A percentile compares a stretch with the other conserved stretches of the same genome.
phyloP scores from a whole-genome alignment of 1,140 invertebrate species.

The Eupristina koningsbergeri region DNA sequence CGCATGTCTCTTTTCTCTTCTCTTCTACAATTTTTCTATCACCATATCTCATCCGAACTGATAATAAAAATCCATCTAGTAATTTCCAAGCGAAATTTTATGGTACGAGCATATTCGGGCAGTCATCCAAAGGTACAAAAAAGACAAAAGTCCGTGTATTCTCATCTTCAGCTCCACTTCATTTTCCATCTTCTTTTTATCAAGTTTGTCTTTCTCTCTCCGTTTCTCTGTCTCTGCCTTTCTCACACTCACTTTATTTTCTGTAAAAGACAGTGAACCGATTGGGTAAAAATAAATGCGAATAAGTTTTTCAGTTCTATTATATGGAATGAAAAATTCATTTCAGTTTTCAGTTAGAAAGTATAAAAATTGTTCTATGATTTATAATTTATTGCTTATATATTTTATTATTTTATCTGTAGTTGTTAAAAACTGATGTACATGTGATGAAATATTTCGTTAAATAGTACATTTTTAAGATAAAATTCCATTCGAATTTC shows the following conservation, averaged over 20 bases:
- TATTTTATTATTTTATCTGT: background rate
- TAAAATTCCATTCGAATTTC: background rate
- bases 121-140: background rate
- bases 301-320: background rate
- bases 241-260: conserved; percentile 11
- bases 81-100: background rate
- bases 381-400: background rate
- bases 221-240: background rate
- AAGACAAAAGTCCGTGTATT: background rate
- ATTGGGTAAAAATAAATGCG: conserved; percentile 4
- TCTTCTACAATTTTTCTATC: background rate
- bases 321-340: background rate
- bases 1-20: background rate
- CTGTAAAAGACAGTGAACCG: background rate
- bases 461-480: background rate
- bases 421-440: background rate
- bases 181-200: conserved; percentile 17
- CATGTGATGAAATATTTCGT: background rate
- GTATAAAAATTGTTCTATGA: background rate
- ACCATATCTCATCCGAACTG: background rate
- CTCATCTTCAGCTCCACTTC: background rate
- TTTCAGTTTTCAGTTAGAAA: background rate
- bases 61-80: conserved; percentile 7
- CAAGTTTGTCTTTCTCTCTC: background rate
- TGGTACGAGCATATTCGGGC: background rate